Conservation (phyloP, 2,113 vertebrate genomes). For the Pelmatolapia mariae region DNA sequence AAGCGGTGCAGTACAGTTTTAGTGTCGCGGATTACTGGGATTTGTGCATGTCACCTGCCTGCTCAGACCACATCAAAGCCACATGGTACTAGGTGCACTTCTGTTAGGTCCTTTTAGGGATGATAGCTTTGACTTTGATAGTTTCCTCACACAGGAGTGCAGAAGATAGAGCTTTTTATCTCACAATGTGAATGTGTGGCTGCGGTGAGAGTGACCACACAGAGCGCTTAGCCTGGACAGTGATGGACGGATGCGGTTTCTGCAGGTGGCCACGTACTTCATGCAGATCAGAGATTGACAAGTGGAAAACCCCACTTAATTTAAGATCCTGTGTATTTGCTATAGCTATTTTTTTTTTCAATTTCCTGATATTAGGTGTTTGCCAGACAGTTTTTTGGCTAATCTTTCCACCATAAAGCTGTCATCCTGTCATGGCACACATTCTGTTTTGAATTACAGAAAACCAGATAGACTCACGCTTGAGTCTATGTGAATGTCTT, state of each 20-base stretch:
- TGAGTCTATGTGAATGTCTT: not conserved
- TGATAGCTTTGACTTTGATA: constrained; percentile 2
- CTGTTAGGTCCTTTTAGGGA: not conserved
- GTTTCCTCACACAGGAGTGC: not conserved
- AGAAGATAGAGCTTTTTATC: not conserved
- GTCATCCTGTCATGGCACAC: not conserved
- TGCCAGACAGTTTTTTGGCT: not conserved
- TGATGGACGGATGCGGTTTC: not conserved
- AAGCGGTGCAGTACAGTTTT: constrained; percentile 1
- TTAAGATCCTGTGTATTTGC: not conserved
- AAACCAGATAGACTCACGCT: not conserved
- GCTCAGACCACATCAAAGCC: constrained; percentile 36
- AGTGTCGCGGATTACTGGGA: constrained; percentile 46
- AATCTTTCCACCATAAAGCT: not conserved
- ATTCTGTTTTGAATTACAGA: not conserved
- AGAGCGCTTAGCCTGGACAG: not conserved
- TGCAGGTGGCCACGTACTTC: not conserved
- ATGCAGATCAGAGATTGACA: not conserved
- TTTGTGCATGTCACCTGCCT: constrained; percentile 24
- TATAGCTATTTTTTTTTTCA: not conserved
- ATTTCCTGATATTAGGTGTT: not conserved
- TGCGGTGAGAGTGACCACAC: not conserved
- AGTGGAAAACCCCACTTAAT: not conserved
- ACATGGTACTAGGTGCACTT: constrained; percentile 1
- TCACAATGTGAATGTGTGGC: not conserved